Evolutionary conservation across 2,888 invertebrate genomes (phyloP).

Genomic region (Drosophila vallismaia): DNA sequence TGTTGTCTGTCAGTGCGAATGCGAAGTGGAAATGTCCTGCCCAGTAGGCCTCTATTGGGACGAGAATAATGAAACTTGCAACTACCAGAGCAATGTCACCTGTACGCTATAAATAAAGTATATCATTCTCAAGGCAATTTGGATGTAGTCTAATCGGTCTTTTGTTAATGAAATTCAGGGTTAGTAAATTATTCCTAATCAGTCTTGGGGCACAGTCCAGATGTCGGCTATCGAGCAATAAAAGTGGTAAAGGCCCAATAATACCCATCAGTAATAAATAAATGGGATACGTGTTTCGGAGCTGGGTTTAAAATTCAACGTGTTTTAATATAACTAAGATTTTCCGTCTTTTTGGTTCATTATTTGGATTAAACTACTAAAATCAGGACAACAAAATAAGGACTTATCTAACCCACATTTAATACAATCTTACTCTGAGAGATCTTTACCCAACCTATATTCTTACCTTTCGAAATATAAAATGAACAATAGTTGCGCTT

Average conservation of each 20-base stretch:
- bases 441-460: too few relatives aligned
- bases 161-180: slow-evolving; percentile 1
- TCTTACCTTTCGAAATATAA: too few relatives aligned
- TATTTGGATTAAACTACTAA: neutral
- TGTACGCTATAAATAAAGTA: slow-evolving; percentile 48
- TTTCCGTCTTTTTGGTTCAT: neutral
- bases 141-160: neutral
- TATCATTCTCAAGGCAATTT: slow-evolving; percentile 10
- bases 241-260: neutral
- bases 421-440: too few relatives aligned
- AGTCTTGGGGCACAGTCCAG: neutral
- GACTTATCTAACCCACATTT: too few relatives aligned
- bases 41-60: slow-evolving; percentile 52
- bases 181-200: slow-evolving; percentile 27
- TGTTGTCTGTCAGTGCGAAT: slow-evolving; percentile 75
- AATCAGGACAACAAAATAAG: neutral
- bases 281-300: neutral
- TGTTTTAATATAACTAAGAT: neutral
- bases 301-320: neutral
- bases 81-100: slow-evolving; percentile 37
- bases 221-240: slow-evolving; percentile 9
- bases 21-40: slow-evolving; percentile 66
- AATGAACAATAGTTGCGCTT: too few relatives aligned
- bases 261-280: neutral
- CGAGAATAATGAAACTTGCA: slow-evolving; percentile 22